Conservation (phyloP, 2,888 invertebrate species). For the Drosophila imparisetae region DNA sequence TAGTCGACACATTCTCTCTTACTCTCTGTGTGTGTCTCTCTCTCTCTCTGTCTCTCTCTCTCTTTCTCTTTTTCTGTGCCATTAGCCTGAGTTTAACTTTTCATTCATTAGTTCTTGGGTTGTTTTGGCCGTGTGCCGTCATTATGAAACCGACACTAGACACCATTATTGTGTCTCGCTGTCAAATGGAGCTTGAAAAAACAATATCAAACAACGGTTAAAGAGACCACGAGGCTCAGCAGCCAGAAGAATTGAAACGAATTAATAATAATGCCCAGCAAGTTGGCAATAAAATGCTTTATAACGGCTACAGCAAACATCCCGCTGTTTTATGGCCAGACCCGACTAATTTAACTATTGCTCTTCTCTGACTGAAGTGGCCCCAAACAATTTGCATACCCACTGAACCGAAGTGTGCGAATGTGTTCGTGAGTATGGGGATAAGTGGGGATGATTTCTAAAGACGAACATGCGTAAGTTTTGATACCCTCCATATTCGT, state of each 20-base stretch:
- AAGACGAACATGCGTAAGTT: not conserved
- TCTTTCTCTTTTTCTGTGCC: not conserved
- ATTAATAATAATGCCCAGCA: constrained; percentile 63
- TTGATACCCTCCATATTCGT: not conserved
- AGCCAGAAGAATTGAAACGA: constrained; percentile 56
- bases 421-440: not conserved
- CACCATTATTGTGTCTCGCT: constrained; percentile 60
- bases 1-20: no score
- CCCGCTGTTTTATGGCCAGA: constrained; percentile 61
- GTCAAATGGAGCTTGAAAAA: constrained; percentile 69
- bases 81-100: constrained; percentile 27
- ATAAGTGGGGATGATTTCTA: not conserved
- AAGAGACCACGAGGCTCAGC: constrained; percentile 16
- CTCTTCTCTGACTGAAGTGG: constrained; percentile 16
- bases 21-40: not conserved
- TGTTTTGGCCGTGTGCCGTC: constrained; percentile 17
- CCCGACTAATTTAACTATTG: constrained; percentile 67
- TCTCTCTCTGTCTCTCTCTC: not conserved
- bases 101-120: constrained; percentile 27
- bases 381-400: constrained; percentile 47
- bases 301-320: constrained; percentile 42
- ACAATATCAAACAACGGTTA: constrained; percentile 43
- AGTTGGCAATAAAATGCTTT: constrained; percentile 66
- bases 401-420: constrained; percentile 4
- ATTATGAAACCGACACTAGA: constrained; percentile 61